Evolutionary conservation across 2,888 invertebrate genomes (phyloP).

Genomic region (Azorinus chamasolen): DNA sequence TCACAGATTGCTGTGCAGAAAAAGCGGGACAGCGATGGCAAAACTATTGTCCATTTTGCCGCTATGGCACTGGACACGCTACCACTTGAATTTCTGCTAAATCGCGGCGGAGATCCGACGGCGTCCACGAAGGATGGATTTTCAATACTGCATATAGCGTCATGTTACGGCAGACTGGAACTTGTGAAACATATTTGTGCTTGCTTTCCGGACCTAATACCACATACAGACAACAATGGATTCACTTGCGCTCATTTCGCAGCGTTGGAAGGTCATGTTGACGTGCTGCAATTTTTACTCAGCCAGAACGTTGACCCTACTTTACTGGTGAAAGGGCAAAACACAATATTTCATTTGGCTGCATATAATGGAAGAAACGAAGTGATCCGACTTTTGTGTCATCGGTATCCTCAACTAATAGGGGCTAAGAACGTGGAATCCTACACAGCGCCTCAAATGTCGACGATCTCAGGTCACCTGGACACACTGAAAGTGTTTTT

Average conservation of each 20-base stretch:
- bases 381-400: conserved; percentile 28
- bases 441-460: conserved; percentile 44
- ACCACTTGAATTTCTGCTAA: conserved; percentile 40
- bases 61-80: conserved; percentile 34
- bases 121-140: conserved; percentile 36
- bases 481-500: conserved; percentile 41
- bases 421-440: conserved; percentile 40
- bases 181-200: conserved; percentile 31
- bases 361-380: conserved; percentile 46
- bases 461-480: conserved; percentile 43
- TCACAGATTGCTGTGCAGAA: conserved; percentile 10
- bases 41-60: conserved; percentile 41
- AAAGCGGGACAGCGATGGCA: conserved; percentile 36
- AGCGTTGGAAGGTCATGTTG: conserved; percentile 52
- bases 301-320: conserved; percentile 19
- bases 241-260: conserved; percentile 51
- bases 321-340: conserved; percentile 31
- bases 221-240: conserved; percentile 40
- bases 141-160: conserved; percentile 52
- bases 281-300: conserved; percentile 31
- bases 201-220: conserved; percentile 28
- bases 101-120: conserved; percentile 26
- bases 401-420: conserved; percentile 34
- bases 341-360: conserved; percentile 57
- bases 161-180: conserved; percentile 31